A percentile compares a stretch with the other conserved stretches of the same genome.
These are phyloP conservation scores for Sycobia sp. DNA, from an alignment of 1,140 invertebrate species.

Conservation along the genomic window DNA sequence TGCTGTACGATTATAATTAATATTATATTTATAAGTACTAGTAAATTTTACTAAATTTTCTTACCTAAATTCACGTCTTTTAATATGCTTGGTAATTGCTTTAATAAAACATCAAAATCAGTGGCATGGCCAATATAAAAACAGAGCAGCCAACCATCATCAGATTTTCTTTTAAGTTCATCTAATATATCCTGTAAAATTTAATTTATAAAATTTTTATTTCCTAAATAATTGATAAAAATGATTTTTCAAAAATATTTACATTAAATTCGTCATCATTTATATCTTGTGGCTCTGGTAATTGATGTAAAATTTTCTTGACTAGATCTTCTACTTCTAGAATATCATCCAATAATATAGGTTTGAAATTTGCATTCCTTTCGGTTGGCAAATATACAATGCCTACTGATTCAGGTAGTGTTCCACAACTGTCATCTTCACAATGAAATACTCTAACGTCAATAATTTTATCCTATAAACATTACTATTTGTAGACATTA, in stretches of 20 bases:
- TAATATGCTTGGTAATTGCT: slow-evolving; percentile 68
- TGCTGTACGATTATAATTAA: slow-evolving; percentile 49
- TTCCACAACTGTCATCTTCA: slow-evolving; percentile 33
- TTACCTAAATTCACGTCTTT: slow-evolving; percentile 65
- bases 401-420: slow-evolving; percentile 34
- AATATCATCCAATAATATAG: slow-evolving; percentile 41
- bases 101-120: slow-evolving; percentile 64
- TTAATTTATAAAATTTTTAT: background rate
- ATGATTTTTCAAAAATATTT: slow-evolving; percentile 4
- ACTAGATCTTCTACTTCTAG: slow-evolving; percentile 62
- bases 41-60: background rate
- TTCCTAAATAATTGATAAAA: slow-evolving; percentile 6
- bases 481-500: background rate
- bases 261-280: slow-evolving; percentile 59
- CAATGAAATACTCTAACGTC: slow-evolving; percentile 41
- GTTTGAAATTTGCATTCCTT: slow-evolving; percentile 31
- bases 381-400: slow-evolving; percentile 40
- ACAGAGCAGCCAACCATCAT: slow-evolving; percentile 69
- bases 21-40: slow-evolving; percentile 5
- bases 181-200: slow-evolving; percentile 45
- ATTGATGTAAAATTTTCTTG: slow-evolving; percentile 62
- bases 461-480: slow-evolving; percentile 36
- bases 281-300: slow-evolving; percentile 64
- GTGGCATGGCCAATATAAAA: slow-evolving; percentile 66
- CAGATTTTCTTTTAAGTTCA: slow-evolving; percentile 53